Evolutionary conservation across 2,888 invertebrate genomes (phyloP), one percentile per base, ranked within the genome.

Genomic region (Slavum lentiscoides): DNA sequence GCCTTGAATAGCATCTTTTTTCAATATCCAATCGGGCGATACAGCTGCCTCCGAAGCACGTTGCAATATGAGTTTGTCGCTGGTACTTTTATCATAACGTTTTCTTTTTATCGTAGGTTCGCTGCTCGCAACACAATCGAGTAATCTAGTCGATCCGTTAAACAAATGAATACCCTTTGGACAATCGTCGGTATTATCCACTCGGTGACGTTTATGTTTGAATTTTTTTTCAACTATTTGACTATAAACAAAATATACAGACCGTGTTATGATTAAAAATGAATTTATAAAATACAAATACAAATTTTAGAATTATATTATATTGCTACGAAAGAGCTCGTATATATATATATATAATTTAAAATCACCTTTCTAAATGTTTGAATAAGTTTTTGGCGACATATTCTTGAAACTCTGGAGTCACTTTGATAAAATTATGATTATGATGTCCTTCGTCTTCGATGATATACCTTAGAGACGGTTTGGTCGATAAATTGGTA

Each of bases 321-420:
- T 7, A 21, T 59, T 59, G 17, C 43, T 53, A 17, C 15, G 13
- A 53, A 53, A 53, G 17, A 59, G 43, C 43, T 2, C 1, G 6
- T 21, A 21, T 21, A 30, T 30, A 30, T 30, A 30, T 30, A 30
- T 30, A 23, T 3, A 23, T 3, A 61, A 1, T 5, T 23, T 13
- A 13, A 23, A 21, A 59, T 76, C 64, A 80, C 77, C 39, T 80
- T 70, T 80, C 77, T 80, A 80, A 80, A 70, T 70, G 77, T 64
- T 80, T 80, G 62, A 43, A 70, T 62, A 80, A 55, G 21, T 58
- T 23, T 80, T 80, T 80, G 19, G 64, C 70, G 23, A 80, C 77
- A 80, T 13, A 80, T 53, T 80, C 55, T 72, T 80, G 77, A 64
- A 70, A 80, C 53, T 80, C 77, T 37, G 77, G 77, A 70, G 77